Percentiles rank a stretch among this genome's conserved stretches.
These are phyloP conservation scores for Acropora tenuis DNA, from an alignment of 64 coral and sea anemone genomes.

Conservation along the genomic window DNA sequence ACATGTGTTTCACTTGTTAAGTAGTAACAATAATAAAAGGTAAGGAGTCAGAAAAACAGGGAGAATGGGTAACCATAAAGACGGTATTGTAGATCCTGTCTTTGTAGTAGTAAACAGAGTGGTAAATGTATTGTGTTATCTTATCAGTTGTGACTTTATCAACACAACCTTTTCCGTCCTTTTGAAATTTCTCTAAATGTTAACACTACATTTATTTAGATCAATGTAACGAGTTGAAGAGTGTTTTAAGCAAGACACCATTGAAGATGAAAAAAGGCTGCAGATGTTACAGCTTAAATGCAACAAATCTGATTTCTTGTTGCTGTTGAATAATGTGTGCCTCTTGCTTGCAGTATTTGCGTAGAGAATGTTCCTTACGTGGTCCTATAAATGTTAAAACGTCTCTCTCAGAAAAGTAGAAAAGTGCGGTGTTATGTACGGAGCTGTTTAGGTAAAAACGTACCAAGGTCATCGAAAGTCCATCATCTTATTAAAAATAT, in stretches of 20 bases:
- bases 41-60: too few species aligned
- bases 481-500: too few species aligned
- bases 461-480: too few species aligned
- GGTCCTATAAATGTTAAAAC: not conserved
- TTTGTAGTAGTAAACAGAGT: too few species aligned
- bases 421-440: too few species aligned
- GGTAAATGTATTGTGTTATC: too few species aligned
- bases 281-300: not conserved
- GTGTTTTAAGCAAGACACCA: not conserved
- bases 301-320: not conserved
- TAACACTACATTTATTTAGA: not conserved
- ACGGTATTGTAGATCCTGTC: too few species aligned
- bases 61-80: too few species aligned
- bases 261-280: not conserved
- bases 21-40: not conserved
- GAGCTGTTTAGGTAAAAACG: too few species aligned
- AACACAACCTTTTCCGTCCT: not conserved
- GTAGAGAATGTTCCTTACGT: not conserved
- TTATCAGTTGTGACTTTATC: too few species aligned
- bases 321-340: not conserved
- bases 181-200: not conserved
- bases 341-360: not conserved
- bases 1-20: not conserved
- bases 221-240: not conserved
- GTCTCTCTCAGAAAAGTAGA: too few species aligned